These are phyloP conservation scores for Perdita meconis DNA, from an alignment of 2,888 invertebrate species.

Conservation along the genomic window DNA sequence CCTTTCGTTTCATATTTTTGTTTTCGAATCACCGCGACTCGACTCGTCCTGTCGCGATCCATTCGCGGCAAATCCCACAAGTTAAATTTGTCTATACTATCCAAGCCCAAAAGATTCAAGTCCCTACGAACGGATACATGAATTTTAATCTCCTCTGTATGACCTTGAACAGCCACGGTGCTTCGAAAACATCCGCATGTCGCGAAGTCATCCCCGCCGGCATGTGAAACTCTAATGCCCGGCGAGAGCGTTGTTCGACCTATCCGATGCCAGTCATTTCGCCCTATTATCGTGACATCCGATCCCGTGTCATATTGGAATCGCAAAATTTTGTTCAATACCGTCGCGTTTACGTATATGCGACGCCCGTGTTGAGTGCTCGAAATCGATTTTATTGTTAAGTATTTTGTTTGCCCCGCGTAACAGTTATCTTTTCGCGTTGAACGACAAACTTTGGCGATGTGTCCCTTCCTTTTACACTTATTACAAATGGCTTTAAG, in stretches of 20 bases:
- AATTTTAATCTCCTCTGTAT: background rate
- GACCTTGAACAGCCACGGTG: background rate
- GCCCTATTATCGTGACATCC: background rate
- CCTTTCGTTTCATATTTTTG: background rate
- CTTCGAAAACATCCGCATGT: background rate
- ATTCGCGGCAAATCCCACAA: background rate
- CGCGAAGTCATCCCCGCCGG: background rate
- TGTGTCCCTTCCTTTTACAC: background rate
- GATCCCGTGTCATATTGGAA: background rate
- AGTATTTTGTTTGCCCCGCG: background rate
- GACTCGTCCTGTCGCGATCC: background rate
- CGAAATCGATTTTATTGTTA: background rate
- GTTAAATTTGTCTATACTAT: background rate
- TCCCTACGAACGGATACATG: background rate
- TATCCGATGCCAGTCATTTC: background rate
- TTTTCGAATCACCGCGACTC: background rate
- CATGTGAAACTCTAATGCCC: background rate
- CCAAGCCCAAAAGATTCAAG: background rate
- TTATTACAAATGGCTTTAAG: background rate
- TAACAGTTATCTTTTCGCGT: background rate
- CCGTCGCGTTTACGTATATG: background rate
- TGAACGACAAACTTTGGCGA: background rate
- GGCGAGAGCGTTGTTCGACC: background rate
- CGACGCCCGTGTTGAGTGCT: constrained; percentile 1
- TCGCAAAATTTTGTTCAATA: background rate